Conservation (phyloP, 2,113 vertebrate genomes). For the Bos javanicus region DNA sequence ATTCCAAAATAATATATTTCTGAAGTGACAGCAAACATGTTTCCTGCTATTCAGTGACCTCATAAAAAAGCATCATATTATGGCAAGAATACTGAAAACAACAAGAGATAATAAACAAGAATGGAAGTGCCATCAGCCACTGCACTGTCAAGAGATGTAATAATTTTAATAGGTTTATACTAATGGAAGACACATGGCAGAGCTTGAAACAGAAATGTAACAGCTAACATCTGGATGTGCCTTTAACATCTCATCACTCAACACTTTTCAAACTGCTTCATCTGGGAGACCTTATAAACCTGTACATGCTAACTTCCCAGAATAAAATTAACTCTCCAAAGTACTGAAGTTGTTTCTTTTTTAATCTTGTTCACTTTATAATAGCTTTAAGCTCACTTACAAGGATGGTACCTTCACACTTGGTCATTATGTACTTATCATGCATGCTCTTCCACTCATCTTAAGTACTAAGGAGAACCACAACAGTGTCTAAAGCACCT, state of each 20-base stretch:
- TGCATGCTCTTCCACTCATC: neutral
- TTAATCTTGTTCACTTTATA: slow-evolving; percentile 3
- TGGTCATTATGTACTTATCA: neutral
- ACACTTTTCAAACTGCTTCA: neutral
- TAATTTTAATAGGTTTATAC: neutral
- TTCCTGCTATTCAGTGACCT: neutral
- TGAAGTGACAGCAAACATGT: neutral
- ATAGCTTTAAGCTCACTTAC: neutral
- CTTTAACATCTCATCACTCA: neutral
- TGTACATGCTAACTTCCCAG: neutral
- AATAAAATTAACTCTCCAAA: neutral
- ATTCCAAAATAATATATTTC: neutral
- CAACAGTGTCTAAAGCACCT: neutral
- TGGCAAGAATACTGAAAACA: neutral
- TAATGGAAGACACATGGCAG: neutral
- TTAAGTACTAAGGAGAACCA: neutral
- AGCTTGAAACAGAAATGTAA: neutral
- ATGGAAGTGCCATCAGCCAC: neutral
- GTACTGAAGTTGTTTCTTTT: neutral
- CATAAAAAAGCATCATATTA: neutral
- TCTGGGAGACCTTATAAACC: neutral
- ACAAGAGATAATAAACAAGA: neutral
- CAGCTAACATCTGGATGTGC: neutral
- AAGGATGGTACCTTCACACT: neutral
- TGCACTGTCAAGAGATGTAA: neutral